Evolutionary conservation across 2,113 vertebrate genomes (phyloP), one percentile per base, ranked within the genome.

Genomic region (Casuarius casuarius): DNA sequence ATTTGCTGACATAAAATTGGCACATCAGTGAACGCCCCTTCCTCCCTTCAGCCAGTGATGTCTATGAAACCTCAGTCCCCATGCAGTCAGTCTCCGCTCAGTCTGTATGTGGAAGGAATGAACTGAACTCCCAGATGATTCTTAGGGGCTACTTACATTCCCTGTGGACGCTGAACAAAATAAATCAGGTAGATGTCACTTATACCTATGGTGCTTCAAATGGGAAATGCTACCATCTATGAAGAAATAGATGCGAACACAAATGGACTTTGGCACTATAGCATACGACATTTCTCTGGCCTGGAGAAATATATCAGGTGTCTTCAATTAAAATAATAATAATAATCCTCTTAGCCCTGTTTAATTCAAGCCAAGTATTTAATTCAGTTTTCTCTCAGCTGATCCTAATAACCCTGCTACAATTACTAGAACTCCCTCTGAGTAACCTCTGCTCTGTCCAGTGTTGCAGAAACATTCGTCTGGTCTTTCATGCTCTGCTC

Each of bases 271-370:
- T 91, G 81, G 25, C 87, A 91, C 44, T 68, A 58, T 92, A 75
- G 89, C 87, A 62, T 58, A 94, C 52, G 70, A 76, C 20, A 48
- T 19, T 28, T 76, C 42, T 75, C 17, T n/a, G 84, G 58, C 38
- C 70, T 92, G 80, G 56, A 67, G 51, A 95, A 92, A 84, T 91
- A 59, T 75, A 96, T 84, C 76, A 94, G 68, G 65, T 87, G 80
- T 82, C 73, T 94, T 95, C 91, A 96, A 95, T 95, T 92, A 97
- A 95, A 89, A 93, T 88, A 92, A 90, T 65, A 91, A 82, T 66
- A 93, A 80, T 84, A 75, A 71, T 80, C 67, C 5, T 90, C 42
- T 87, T 66, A 92, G 23, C 10, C 25, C 28, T 68, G 62, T 72
- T 92, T 80, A 71, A 7, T 86, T 88, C 56, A 91, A 91, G 51